These are phyloP conservation scores for Molossus molossus DNA, from an alignment of 2,797 vertebrate species.

Conservation along the genomic window DNA sequence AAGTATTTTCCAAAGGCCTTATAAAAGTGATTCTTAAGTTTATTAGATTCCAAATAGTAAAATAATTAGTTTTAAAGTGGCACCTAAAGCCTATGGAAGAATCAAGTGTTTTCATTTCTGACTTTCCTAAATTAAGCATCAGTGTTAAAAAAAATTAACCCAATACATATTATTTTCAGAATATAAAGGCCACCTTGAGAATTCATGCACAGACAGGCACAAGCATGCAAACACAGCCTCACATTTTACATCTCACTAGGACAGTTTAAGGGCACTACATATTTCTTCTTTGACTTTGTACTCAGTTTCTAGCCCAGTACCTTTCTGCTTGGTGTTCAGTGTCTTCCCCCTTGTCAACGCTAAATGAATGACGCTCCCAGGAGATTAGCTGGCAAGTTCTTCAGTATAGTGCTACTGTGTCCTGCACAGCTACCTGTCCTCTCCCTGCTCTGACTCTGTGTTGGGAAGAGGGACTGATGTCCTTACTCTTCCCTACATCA, in stretches of 20 bases:
- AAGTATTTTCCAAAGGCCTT: conserved; percentile 34
- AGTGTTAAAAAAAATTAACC: conserved; percentile 39
- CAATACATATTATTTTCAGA: conserved; percentile 11
- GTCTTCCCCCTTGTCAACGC: background rate
- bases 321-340: background rate
- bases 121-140: conserved; percentile 1
- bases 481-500: background rate
- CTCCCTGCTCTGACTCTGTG: background rate
- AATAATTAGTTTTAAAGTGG: background rate
- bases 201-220: background rate
- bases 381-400: background rate
- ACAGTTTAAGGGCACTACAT: background rate
- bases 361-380: background rate
- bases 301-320: background rate
- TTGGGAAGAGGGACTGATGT: background rate
- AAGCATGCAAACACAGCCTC: background rate
- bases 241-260: conserved; percentile 4
- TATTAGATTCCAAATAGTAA: conserved; percentile 17
- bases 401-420: background rate
- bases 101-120: conserved; percentile 26
- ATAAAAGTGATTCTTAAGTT: conserved; percentile 8
- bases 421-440: background rate
- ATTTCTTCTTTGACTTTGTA: conserved; percentile 9
- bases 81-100: conserved; percentile 39
- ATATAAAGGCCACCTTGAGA: conserved; percentile 1